Evolutionary conservation across 2,797 vertebrate species (phyloP).

Genomic region (Anomalospiza imberbis): DNA sequence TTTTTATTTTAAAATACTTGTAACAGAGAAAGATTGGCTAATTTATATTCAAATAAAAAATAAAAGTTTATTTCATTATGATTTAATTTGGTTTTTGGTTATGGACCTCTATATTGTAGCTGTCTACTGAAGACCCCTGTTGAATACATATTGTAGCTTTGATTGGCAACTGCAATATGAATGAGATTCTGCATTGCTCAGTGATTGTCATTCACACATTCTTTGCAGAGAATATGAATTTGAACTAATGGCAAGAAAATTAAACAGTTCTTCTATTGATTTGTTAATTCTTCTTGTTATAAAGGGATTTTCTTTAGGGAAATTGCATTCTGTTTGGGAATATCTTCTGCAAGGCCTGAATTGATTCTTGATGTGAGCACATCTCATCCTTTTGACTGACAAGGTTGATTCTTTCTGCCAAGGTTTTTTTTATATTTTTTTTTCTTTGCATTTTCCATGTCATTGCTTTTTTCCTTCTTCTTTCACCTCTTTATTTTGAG

Average conservation of each 20-base stretch:
- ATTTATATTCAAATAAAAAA: background rate
- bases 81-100: background rate
- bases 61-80: background rate
- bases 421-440: background rate
- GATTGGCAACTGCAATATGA: constrained; percentile 29
- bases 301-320: constrained; percentile 5
- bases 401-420: background rate
- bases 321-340: background rate
- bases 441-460: background rate
- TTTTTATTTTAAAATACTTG: background rate
- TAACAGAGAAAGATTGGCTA: background rate
- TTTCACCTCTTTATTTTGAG: background rate
- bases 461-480: background rate
- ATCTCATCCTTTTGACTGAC: background rate
- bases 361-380: background rate
- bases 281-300: constrained; percentile 43
- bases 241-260: constrained; percentile 47
- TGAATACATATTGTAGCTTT: background rate
- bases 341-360: background rate
- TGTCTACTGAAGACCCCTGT: background rate
- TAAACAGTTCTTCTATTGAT: constrained; percentile 22
- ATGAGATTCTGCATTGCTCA: constrained; percentile 24
- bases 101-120: background rate
- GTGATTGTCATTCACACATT: constrained; percentile 6
- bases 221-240: constrained; percentile 19